These are phyloP conservation scores for Corythaeola cristata DNA, from an alignment of 2,113 vertebrate genomes.

Conservation along the genomic window DNA sequence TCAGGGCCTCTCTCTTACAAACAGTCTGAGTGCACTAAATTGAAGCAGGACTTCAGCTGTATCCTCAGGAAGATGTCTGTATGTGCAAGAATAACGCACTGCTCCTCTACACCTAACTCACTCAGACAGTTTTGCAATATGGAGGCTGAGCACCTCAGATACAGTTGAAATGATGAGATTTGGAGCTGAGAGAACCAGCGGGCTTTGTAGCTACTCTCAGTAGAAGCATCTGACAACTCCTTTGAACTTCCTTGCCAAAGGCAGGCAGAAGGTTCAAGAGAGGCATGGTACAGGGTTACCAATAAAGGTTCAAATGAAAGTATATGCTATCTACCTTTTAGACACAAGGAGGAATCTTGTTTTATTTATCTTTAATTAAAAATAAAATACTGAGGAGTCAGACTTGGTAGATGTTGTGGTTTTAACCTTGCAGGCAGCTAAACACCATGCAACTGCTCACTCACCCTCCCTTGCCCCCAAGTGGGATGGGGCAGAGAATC, in stretches of 20 bases:
- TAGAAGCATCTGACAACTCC: not conserved
- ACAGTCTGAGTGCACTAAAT: not conserved
- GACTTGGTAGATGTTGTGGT: too few relatives aligned
- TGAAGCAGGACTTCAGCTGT: not conserved
- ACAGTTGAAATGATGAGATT: rapidly evolving
- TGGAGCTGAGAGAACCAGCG: not conserved
- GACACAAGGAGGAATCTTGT: not conserved
- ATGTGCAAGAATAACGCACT: not conserved
- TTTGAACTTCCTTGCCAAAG: not conserved
- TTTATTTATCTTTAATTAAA: not conserved
- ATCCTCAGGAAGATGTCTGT: not conserved
- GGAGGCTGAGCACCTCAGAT: not conserved
- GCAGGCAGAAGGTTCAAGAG: not conserved
- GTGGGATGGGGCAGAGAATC: too few relatives aligned
- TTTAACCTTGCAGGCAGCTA: too few relatives aligned
- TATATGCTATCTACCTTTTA: rapidly evolving
- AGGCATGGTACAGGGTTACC: rapidly evolving
- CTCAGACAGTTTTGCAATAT: not conserved
- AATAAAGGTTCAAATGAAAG: not conserved
- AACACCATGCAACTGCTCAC: too few relatives aligned
- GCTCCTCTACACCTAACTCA: not conserved
- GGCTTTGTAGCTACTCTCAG: not conserved
- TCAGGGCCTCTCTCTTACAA: not conserved
- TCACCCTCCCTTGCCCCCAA: too few relatives aligned
- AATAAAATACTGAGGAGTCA: not conserved